Evolutionary conservation across 1,140 invertebrate species (phyloP).

Genomic region (Aporrectodea caliginosa): DNA sequence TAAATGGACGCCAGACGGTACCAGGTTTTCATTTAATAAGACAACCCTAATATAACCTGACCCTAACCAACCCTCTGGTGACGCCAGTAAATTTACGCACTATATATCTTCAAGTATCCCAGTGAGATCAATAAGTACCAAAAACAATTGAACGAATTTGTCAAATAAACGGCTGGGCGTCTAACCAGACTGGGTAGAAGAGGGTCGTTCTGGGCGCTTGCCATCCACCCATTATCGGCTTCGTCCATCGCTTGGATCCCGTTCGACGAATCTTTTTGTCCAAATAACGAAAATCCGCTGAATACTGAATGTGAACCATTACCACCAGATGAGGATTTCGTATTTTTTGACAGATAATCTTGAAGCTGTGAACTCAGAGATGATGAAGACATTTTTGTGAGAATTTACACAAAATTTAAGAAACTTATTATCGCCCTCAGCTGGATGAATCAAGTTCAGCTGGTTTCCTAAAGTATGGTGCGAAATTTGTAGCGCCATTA

Average conservation of each 20-base stretch:
- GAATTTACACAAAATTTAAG: too few species aligned
- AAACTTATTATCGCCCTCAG: too few species aligned
- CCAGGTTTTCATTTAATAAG: not conserved
- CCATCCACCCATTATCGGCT: not conserved
- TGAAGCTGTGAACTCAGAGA: conserved; percentile 11
- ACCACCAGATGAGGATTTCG: not conserved
- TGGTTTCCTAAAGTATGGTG: too few species aligned
- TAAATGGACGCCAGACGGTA: too few species aligned
- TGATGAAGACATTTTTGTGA: too few species aligned
- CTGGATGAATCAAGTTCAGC: too few species aligned
- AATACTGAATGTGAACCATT: not conserved
- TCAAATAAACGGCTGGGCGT: not conserved
- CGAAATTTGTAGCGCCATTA: too few species aligned
- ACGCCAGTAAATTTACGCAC: too few species aligned
- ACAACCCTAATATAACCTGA: not conserved
- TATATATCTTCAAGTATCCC: not conserved
- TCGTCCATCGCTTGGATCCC: conserved; percentile 5
- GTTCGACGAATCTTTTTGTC: not conserved
- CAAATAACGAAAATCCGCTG: not conserved
- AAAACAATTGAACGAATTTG: not conserved
- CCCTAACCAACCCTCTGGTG: not conserved
- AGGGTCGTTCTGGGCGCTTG: not conserved
- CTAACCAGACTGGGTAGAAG: conserved; percentile 14
- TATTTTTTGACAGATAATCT: conserved; percentile 11
- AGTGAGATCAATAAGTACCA: not conserved